Conservation (phyloP, 2,888 invertebrate genomes). For the Tipula lateralis region DNA sequence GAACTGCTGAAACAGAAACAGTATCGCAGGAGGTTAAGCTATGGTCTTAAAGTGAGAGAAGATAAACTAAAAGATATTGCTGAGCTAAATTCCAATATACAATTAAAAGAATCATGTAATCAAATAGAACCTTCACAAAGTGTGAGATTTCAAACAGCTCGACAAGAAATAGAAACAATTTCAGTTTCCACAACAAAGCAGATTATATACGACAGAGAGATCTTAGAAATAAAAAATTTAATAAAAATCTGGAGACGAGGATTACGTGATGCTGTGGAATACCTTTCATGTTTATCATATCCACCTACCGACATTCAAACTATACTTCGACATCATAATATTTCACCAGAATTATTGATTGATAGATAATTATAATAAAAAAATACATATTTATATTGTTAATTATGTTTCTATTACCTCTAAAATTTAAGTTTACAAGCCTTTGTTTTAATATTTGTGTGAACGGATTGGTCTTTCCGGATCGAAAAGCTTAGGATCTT, state of each 20-base stretch:
- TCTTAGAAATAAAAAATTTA: neutral
- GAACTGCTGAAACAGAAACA: neutral
- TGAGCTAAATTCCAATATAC: neutral
- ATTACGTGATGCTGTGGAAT: conserved; percentile 12
- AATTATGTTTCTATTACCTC: neutral
- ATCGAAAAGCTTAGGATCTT: conserved; percentile 88
- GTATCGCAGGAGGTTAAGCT: neutral
- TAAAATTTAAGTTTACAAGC: neutral
- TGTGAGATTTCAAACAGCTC: neutral
- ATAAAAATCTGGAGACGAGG: neutral
- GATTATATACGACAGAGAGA: neutral
- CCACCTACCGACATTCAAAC: neutral
- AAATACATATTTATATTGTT: neutral
- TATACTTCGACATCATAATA: neutral
- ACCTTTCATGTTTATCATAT: neutral
- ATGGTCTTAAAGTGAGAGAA: neutral
- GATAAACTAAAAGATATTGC: neutral
- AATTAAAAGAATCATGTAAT: neutral
- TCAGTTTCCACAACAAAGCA: neutral
- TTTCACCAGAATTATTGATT: neutral
- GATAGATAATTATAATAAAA: neutral
- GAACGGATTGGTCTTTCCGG: conserved; percentile 76
- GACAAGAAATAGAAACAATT: neutral
- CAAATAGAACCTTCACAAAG: neutral
- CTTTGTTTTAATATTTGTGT: conserved; percentile 63